Evolutionary conservation across 2,797 vertebrate species (phyloP), one percentile per base, ranked within the genome.

Genomic region (Hoplostethus mediterraneus): DNA sequence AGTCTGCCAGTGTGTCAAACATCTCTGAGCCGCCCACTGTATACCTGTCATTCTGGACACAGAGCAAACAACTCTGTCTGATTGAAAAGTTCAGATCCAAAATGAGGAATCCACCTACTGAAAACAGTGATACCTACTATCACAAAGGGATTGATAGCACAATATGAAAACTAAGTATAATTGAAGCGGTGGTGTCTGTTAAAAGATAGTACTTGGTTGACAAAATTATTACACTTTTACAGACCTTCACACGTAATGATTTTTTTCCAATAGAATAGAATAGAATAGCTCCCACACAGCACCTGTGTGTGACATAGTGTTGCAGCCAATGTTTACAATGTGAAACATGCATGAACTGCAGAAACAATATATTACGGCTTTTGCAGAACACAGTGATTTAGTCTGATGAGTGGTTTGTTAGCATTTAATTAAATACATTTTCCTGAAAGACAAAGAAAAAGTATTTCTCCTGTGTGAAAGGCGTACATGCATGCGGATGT

Each of bases 1-100:
- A 89, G 73, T 99, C 98, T 9, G 97, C 78, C 73, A 99, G 94
- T 33, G 93, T 94, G 86, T 97, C 96, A 16, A 97, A 99, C 65
- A 33, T 86, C 0, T 96, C 96, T 0, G 93, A 75, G 0, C 96
- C 96, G 9, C 97, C 98, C 38, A 99, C 92, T 0, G 97, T 97
- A 69, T 98, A 99, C 47, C 91, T 92, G 67, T 95, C 96, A 8
- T 95, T 96, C 98, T 99, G 91, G 33, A 83, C n/a, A 61, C 55
- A 60, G 11, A 44, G 11, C 42, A 14, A 13, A 44, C 40, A 56
- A 48, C 47, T 48, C 47, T 48, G 47, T n/a, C 2, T 48, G 47
- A 48, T 17, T 13, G 11, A 12, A 44, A 12, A 13, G 14, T 48
- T 48, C 5, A 1, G 2, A 7, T 17, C n/a, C 47, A 17, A 48